Base-by-base conservation (phyloP, 2,797 vertebrate species). In the Micromesistius poutassou region DNA sequence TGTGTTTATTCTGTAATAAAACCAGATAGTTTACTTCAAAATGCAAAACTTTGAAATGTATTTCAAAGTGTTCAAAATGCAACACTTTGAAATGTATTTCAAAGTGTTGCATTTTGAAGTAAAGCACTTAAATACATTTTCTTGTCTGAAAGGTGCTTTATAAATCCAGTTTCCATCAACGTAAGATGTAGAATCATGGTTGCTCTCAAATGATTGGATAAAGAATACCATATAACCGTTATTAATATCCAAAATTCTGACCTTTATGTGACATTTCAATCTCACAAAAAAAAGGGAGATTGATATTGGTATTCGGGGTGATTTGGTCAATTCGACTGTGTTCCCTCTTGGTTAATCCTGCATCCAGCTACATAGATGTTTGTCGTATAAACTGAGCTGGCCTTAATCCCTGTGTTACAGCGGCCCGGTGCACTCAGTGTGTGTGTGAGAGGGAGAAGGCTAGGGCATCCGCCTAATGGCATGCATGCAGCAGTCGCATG, bases 331-430 rank as follows among this genome's bases (percentile, higher is more conserved):
- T 89, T 89, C 46, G 80, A 84, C 75, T 81, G 72, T 75, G 81
- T 79, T 86, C 76, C 81, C 72, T 36, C 72, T 31, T 31, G 0
- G 73, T 87, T 87, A 90, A 91, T 89, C 87, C 86, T 73, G 62
- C 77, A 81, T 75, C 85, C 83, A 74, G 78, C 81, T 76, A 74
- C 36, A 84, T 81, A 84, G 80, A 90, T 73, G 81, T 73, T 82
- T 19, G 4, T 85, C 87, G 78, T 85, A 81, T 80, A 77, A 89
- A 84, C 87, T 89, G 86, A 66, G 80, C 80, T 88, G 88, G 89
- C 88, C 88, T 89, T 92, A 94, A 94, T 94, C 93, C 90, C 79
- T 30, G 77, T 73, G 73, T 77, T 86, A 85, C 80, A 22, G 75
- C 55, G 71, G 77, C 72, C 22, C 76, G 5, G 76, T 33, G 10